A percentile compares a stretch with the other conserved stretches of the same genome.
phyloP scores from a whole-genome alignment of 2,888 invertebrate genomes.

The Drosophila peninsularis region DNA sequence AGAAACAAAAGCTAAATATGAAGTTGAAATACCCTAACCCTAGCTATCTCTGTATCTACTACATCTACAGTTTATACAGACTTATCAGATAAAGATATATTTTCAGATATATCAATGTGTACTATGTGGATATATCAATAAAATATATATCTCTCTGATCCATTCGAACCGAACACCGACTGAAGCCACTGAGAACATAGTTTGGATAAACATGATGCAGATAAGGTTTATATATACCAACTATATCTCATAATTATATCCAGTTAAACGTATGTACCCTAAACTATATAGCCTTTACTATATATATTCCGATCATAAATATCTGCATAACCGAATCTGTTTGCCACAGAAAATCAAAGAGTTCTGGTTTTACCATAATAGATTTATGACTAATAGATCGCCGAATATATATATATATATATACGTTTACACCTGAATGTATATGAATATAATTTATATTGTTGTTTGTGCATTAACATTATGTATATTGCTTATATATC shows the following conservation, averaged over 20 bases:
- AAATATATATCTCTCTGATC: too few species aligned
- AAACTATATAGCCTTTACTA: not conserved
- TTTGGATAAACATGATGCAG: not conserved
- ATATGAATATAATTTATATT: constrained; percentile 4
- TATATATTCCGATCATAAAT: not conserved
- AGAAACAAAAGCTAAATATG: not conserved
- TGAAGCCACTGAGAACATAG: too few species aligned
- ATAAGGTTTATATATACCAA: not conserved
- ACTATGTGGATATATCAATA: too few species aligned
- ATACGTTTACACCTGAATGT: not conserved
- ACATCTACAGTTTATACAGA: too few species aligned
- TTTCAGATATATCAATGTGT: too few species aligned
- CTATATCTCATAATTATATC: not conserved
- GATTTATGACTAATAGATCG: not conserved
- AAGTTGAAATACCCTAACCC: not conserved
- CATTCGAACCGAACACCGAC: too few species aligned
- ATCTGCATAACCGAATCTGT: not conserved
- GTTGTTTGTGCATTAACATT: not conserved
- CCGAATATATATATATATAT: not conserved
- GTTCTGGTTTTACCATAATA: constrained; percentile 19
- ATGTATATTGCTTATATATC: constrained; percentile 15
- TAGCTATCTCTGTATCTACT: too few species aligned
- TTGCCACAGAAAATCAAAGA: constrained; percentile 9
- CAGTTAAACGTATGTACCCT: too few species aligned
- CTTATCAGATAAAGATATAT: too few species aligned